These are phyloP conservation scores for Oedothorax gibbosus DNA, from an alignment of 1,140 invertebrate species.

Conservation along the genomic window DNA sequence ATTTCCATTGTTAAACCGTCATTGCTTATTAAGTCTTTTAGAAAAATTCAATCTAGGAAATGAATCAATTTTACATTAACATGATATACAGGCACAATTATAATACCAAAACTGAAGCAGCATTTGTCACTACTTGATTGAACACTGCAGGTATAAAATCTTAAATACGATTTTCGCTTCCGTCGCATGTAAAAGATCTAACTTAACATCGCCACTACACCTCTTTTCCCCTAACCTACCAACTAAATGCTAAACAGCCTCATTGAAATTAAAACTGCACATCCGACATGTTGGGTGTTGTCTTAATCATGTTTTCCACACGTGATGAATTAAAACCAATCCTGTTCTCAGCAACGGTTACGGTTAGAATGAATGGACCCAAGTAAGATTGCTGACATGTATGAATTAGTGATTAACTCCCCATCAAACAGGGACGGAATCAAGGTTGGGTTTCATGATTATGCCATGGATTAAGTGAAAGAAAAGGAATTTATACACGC, in stretches of 20 bases:
- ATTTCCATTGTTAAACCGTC: too few species aligned
- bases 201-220: background rate
- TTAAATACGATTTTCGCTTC: too few species aligned
- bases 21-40: too few species aligned
- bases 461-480: background rate
- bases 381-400: slow-evolving; percentile 16
- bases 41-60: too few species aligned
- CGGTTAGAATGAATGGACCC: slow-evolving; percentile 20
- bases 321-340: slow-evolving; percentile 41
- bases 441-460: slow-evolving; percentile 28
- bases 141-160: too few species aligned
- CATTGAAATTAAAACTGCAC: slow-evolving; percentile 40
- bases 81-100: too few species aligned
- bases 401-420: slow-evolving; percentile 49
- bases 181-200: too few species aligned
- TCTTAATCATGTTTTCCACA: slow-evolving; percentile 52
- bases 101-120: too few species aligned
- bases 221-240: slow-evolving; percentile 1
- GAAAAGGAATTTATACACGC: slow-evolving; percentile 3
- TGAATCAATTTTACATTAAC: too few species aligned
- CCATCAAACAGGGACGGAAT: slow-evolving; percentile 9
- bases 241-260: slow-evolving; percentile 23
- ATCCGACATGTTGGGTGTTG: slow-evolving; percentile 49
- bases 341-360: slow-evolving; percentile 1
- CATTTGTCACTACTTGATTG: too few species aligned